Evolutionary conservation across 2,113 vertebrate genomes (phyloP).

Genomic region (Paedocypris sp.): DNA sequence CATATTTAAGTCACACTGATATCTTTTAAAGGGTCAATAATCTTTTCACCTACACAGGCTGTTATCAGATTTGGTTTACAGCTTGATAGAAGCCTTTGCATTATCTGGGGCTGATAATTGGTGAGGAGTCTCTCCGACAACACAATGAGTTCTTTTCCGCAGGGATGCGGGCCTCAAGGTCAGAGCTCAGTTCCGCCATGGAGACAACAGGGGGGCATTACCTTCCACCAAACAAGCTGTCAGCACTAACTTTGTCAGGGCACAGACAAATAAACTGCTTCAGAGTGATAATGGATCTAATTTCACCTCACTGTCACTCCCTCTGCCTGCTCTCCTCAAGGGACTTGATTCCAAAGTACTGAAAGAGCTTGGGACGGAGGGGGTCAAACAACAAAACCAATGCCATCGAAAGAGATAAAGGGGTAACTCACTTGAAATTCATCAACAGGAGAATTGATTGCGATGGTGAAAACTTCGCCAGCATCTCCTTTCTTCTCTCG

Average conservation of each 20-base stretch:
- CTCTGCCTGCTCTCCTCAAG: constrained; percentile 49
- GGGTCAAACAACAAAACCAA: constrained; percentile 49
- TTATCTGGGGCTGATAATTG: constrained; percentile 77
- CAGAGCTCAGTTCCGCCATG: constrained; percentile 64
- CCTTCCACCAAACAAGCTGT: constrained; percentile 84
- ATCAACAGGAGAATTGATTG: constrained; percentile 75
- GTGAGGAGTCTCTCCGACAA: constrained; percentile 58
- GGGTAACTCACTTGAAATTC: constrained; percentile 76
- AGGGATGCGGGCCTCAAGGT: constrained; percentile 77
- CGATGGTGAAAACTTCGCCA: constrained; percentile 73
- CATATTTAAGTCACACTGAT: constrained; percentile 74
- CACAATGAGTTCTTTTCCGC: constrained; percentile 70
- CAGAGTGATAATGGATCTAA: constrained; percentile 80
- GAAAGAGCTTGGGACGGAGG: constrained; percentile 57
- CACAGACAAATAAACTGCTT: constrained; percentile 84
- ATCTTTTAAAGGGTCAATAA: constrained; percentile 84
- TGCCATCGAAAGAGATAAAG: constrained; percentile 58
- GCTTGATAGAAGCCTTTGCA: constrained; percentile 73
- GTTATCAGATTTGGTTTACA: constrained; percentile 81
- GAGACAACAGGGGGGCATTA: constrained; percentile 70
- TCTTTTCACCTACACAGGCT: constrained; percentile 77
- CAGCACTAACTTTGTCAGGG: constrained; percentile 85
- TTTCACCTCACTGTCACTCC: constrained; percentile 49
- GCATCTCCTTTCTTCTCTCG: constrained; percentile 58
- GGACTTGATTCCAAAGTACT: constrained; percentile 51